Percentiles rank a stretch among this genome's conserved stretches.
Conservation (phyloP, 2,888 invertebrate species). For the Melipona beecheii region DNA sequence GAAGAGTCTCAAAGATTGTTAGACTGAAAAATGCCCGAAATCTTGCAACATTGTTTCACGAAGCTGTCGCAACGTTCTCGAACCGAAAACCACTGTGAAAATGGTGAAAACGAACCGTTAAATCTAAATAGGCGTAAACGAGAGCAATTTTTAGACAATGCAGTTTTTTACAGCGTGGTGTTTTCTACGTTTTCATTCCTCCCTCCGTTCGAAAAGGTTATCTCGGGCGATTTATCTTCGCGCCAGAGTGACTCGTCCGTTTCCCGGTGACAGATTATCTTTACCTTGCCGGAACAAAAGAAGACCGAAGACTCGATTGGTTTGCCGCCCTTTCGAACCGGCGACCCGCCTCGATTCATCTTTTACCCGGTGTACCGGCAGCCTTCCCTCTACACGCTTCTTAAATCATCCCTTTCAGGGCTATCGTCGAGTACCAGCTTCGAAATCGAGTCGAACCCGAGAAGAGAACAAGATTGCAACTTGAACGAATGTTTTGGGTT, state of each 20-base stretch:
- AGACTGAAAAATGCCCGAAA: no score
- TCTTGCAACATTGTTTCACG: no score
- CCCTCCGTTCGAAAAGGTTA: background rate
- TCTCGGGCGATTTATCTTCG: slow-evolving; percentile 37
- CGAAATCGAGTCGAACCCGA: background rate
- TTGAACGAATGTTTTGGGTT: background rate
- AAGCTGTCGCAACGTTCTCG: no score
- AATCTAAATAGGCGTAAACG: background rate
- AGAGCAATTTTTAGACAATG: background rate
- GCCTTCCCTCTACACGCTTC: background rate
- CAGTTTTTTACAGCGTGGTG: slow-evolving; percentile 1
- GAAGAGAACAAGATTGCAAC: background rate
- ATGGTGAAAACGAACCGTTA: background rate
- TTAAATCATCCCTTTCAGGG: slow-evolving; percentile 6
- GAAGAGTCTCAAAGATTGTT: no score
- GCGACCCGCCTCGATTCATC: slow-evolving; percentile 22
- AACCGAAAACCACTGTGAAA: no score
- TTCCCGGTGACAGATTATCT: slow-evolving; percentile 43
- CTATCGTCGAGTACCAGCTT: background rate
- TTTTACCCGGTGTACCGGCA: background rate
- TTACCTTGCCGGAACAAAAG: slow-evolving; percentile 11
- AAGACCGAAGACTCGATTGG: slow-evolving; percentile 2
- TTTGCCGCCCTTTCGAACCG: background rate
- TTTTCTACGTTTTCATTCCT: no score
- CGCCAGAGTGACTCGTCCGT: slow-evolving; percentile 35